Conservation (phyloP, 2,113 vertebrate species). For the Scopus umbretta region DNA sequence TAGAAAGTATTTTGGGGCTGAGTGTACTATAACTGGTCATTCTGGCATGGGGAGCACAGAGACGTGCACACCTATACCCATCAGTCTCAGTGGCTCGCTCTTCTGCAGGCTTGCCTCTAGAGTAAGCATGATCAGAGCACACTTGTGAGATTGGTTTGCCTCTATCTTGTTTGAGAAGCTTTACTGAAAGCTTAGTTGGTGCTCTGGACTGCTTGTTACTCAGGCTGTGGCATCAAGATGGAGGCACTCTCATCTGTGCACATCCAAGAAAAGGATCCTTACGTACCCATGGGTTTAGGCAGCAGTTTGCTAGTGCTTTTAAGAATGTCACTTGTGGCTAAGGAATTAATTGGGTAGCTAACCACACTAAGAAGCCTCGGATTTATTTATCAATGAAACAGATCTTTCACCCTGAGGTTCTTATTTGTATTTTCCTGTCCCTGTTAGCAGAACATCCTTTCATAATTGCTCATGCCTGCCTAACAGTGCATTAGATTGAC, state of each 20-base stretch:
- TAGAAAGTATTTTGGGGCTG: not conserved
- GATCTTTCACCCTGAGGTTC: not conserved
- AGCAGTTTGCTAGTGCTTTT: not conserved
- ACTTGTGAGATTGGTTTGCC: not conserved
- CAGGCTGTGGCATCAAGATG: not conserved
- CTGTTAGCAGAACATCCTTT: not conserved
- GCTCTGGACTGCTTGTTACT: not conserved
- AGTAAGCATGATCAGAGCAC: not conserved
- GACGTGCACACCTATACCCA: no score
- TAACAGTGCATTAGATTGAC: not conserved
- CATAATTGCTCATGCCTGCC: not conserved
- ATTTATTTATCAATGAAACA: not conserved
- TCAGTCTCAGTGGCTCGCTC: not conserved
- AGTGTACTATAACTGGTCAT: not conserved
- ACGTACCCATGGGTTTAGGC: not conserved
- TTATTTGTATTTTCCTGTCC: not conserved
- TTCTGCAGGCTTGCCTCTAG: not conserved
- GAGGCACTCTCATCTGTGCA: fast-evolving
- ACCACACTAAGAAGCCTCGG: not conserved
- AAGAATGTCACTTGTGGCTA: not conserved
- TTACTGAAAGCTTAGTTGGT: not conserved
- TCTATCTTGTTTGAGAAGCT: not conserved
- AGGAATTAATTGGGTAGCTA: not conserved
- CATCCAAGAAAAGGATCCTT: not conserved
- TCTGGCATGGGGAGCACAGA: not conserved